A percentile compares a stretch with the other conserved stretches of the same genome.
Evolutionary conservation across 1,140 invertebrate genomes (phyloP).

Genomic region (Acromyrmex echinatior): DNA sequence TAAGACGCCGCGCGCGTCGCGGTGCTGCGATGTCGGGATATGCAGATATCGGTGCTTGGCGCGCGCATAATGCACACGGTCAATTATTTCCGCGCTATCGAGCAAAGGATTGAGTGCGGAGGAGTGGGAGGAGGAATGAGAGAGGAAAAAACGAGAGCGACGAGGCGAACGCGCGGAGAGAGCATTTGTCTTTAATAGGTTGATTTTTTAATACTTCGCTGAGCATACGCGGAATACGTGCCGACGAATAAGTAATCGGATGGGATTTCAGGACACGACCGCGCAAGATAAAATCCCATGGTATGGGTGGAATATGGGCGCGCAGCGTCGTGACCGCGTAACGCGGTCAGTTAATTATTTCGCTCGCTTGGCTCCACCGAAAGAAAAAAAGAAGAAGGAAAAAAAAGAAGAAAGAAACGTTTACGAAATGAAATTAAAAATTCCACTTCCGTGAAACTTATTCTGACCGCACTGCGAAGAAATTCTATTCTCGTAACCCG

Average conservation of each 20-base stretch:
- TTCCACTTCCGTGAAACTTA: constrained; percentile 50
- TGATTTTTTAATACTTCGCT: constrained; percentile 35
- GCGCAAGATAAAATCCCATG: constrained; percentile 37
- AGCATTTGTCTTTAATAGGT: constrained; percentile 21
- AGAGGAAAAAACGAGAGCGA: not conserved
- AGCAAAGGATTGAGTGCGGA: constrained; percentile 39
- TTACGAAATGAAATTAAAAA: constrained; percentile 50
- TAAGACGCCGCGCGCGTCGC: constrained; percentile 9
- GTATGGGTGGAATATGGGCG: not conserved
- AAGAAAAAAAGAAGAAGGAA: not conserved
- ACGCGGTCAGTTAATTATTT: constrained; percentile 60
- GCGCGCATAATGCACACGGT: constrained; percentile 59
- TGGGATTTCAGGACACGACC: constrained; percentile 42
- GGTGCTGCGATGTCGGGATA: not conserved
- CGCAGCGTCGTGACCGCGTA: constrained; percentile 27
- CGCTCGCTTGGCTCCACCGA: not conserved
- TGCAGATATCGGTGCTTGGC: constrained; percentile 40
- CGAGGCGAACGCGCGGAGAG: not conserved
- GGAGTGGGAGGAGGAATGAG: not conserved
- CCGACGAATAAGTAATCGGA: constrained; percentile 54
- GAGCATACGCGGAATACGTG: constrained; percentile 25
- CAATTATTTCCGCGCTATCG: constrained; percentile 57
- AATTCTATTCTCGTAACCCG: not conserved
- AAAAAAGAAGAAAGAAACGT: not conserved
- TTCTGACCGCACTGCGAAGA: constrained; percentile 33